Percentiles rank a stretch among this genome's conserved stretches.
phyloP scores from a whole-genome alignment of 2,888 invertebrate genomes.

The Dendrolimus pini region DNA sequence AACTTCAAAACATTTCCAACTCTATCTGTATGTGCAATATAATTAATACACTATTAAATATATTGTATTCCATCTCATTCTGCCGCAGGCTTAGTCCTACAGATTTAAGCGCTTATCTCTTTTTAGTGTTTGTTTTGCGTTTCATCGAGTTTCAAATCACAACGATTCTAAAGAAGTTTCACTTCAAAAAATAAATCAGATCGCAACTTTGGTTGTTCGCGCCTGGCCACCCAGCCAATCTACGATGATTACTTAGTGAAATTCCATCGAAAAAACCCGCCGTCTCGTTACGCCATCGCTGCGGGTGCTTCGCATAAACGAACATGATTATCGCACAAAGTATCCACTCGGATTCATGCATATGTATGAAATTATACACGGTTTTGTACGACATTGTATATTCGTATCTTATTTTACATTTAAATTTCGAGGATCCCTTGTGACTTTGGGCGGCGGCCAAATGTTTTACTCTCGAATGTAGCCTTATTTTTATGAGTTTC shows the following conservation, averaged over 20 bases:
- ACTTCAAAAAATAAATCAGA: not conserved
- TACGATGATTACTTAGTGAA: slow-evolving; percentile 1
- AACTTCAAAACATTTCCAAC: no score
- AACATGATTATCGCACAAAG: not conserved
- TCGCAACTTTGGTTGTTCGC: no score
- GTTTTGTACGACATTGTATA: not conserved
- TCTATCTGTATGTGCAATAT: no score
- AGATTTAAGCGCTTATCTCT: not conserved
- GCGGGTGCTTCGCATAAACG: not conserved
- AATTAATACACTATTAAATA: no score
- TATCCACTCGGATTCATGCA: slow-evolving; percentile 2
- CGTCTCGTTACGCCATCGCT: not conserved
- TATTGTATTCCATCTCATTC: no score
- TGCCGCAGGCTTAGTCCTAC: not conserved
- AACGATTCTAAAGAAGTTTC: not conserved
- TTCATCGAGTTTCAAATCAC: not conserved
- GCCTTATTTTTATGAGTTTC: no score
- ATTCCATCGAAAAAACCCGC: not conserved
- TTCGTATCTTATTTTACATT: slow-evolving; percentile 3
- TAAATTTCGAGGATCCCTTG: not conserved
- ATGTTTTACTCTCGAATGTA: no score
- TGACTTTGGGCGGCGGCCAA: not conserved
- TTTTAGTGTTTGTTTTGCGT: not conserved
- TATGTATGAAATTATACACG: slow-evolving; percentile 6
- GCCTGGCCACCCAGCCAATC: not conserved